Base-by-base conservation (phyloP, 2,797 vertebrate genomes). In the Rousettus madagascariensis region DNA sequence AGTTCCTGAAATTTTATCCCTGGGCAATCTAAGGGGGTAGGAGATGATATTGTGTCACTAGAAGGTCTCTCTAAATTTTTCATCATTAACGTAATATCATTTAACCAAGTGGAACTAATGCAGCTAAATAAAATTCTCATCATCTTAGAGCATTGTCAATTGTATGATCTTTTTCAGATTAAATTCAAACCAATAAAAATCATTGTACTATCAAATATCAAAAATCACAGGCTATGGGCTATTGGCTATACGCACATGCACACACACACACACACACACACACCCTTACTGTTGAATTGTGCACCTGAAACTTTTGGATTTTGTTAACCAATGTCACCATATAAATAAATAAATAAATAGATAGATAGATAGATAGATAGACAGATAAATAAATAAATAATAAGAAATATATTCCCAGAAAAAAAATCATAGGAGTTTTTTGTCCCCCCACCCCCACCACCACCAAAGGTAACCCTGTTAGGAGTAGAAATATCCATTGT, bases 181-280 rank as follows among this genome's bases (percentile, higher is more conserved):
- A 82, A 86, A 82, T 86, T 86, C 33, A 55, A 17, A 89, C 41
- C 63, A 86, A 30, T 61, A 83, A 80, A 91, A 90, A 51, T 28
- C 28, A 59, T 2, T 46, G 1, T 83, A n/a, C 77, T 46, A 61
- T 49, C 26, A 63, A 74, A 79, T 74, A 66, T 72, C 33, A 94
- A 93, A 69, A 49, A 49, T 49, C 49, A 49, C 16, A 49, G 49
- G 15, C 49, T 49, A 17, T 49, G 13, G 49, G 49, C 33, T 33
- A 33, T 33, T 33, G 33, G 33, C 33, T 33, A 33, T 33, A 33
- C 33, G 2, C 33, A 33, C 33, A 33, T 2, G 33, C 33, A 33
- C 33, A 33, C 33, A 33, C 33, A 33, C 33, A n/a, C 33, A 33
- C 33, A n/a, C n/a, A 33, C 33, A 33, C 33, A 33, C 33, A 33